Conservation (phyloP, 2,888 invertebrate genomes). For the Zeuzera pyrina region DNA sequence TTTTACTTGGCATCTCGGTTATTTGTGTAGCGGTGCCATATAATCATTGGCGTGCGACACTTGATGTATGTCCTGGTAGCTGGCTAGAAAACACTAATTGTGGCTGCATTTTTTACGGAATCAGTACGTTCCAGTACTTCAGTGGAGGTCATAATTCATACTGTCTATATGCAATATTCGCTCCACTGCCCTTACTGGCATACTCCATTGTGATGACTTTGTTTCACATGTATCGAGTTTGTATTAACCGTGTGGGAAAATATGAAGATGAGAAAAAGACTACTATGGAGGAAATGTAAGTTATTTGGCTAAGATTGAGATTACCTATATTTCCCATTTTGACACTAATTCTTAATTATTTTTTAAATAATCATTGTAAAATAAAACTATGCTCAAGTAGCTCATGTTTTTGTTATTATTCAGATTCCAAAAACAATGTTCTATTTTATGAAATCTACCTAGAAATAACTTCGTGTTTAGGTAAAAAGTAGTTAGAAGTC, state of each 20-base stretch:
- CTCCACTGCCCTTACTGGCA: constrained; percentile 75
- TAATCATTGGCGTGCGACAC: constrained; percentile 78
- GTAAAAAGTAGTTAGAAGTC: too few relatives aligned
- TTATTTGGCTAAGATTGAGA: constrained; percentile 10
- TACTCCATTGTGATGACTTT: constrained; percentile 76
- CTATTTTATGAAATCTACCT: too few relatives aligned
- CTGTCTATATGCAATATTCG: constrained; percentile 79
- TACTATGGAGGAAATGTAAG: constrained; percentile 65
- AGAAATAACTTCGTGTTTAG: too few relatives aligned
- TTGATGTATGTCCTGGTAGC: constrained; percentile 76
- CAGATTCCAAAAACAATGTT: too few relatives aligned
- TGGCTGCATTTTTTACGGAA: constrained; percentile 78
- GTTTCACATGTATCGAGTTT: constrained; percentile 80
- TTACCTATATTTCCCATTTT: background rate
- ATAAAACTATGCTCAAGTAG: too few relatives aligned
- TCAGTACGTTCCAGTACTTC: constrained; percentile 74
- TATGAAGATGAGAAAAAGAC: constrained; percentile 63
- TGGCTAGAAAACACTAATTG: constrained; percentile 75
- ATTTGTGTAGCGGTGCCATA: constrained; percentile 76
- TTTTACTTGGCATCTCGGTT: constrained; percentile 40
- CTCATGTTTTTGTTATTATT: too few relatives aligned
- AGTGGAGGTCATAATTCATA: constrained; percentile 77
- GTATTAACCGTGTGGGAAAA: constrained; percentile 71
- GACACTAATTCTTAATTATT: background rate
- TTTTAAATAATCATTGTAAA: background rate